These are phyloP conservation scores for Crotalus viridis DNA, from an alignment of 2,113 vertebrate genomes.

Conservation along the genomic window DNA sequence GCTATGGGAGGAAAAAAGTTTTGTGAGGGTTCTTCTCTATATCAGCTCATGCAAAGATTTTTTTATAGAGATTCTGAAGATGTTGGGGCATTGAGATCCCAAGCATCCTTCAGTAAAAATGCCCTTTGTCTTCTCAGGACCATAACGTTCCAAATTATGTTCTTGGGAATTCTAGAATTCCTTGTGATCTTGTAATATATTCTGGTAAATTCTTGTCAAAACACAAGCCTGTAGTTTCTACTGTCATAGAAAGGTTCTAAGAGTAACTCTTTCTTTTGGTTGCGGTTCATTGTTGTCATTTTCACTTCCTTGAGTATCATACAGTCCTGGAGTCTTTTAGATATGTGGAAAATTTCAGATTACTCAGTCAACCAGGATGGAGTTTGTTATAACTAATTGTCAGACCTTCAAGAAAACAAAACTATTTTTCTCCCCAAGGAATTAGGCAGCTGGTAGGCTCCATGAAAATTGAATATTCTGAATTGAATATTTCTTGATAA, in stretches of 20 bases:
- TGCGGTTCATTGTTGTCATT: background rate
- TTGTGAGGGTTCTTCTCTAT: background rate
- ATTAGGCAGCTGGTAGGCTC: conserved; percentile 1
- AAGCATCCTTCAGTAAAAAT: background rate
- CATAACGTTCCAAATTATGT: background rate
- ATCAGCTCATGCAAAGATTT: background rate
- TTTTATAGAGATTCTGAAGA: background rate
- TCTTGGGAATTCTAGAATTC: background rate
- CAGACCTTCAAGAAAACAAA: background rate
- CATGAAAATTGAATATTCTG: background rate
- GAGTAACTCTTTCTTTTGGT: background rate
- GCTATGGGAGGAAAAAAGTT: background rate
- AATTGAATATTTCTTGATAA: conserved; percentile 13
- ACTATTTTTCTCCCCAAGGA: background rate
- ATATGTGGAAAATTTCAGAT: background rate
- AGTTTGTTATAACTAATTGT: background rate
- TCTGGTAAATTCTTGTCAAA: background rate
- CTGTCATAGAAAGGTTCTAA: background rate
- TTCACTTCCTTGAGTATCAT: background rate
- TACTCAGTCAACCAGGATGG: background rate
- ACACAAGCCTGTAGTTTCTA: background rate
- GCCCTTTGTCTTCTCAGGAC: background rate
- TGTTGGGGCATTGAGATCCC: background rate
- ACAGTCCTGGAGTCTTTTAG: background rate
- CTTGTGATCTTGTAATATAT: background rate